Conservation (phyloP, 2,888 invertebrate genomes). For the Gymnoscelis rufifasciata region DNA sequence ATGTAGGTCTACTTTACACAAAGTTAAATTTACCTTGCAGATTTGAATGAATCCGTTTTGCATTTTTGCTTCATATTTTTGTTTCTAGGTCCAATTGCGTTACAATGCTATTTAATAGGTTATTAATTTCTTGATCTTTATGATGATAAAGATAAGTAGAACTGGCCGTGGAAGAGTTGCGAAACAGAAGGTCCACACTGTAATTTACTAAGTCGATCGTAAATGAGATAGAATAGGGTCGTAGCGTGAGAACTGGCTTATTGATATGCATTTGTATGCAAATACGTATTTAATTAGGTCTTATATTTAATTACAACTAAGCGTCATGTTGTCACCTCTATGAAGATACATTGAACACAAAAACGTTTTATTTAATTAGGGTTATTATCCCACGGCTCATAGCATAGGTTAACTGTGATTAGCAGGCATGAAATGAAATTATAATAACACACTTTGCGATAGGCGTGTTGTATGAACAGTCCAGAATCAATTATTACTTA, state of each 20-base stretch:
- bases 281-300: slow-evolving; percentile 1
- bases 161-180: slow-evolving; percentile 23
- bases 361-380: too few relatives aligned
- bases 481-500: too few relatives aligned
- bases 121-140: slow-evolving; percentile 22
- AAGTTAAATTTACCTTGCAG: too few relatives aligned
- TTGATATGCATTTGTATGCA: slow-evolving; percentile 7
- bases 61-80: neutral
- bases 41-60: neutral
- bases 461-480: too few relatives aligned
- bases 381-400: too few relatives aligned
- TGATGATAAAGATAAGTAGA: slow-evolving; percentile 15
- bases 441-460: too few relatives aligned
- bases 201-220: slow-evolving; percentile 12
- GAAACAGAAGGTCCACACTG: slow-evolving; percentile 20
- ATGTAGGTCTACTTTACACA: too few relatives aligned
- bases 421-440: too few relatives aligned
- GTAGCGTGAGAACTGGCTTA: slow-evolving; percentile 21
- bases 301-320: neutral
- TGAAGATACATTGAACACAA: neutral
- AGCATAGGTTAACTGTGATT: too few relatives aligned
- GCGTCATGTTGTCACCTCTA: neutral
- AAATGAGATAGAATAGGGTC: slow-evolving; percentile 7
- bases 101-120: slow-evolving; percentile 13
- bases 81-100: slow-evolving; percentile 6